phyloP scores from a whole-genome alignment of 2,797 vertebrate genomes.

The Rhynchotus rufescens region DNA sequence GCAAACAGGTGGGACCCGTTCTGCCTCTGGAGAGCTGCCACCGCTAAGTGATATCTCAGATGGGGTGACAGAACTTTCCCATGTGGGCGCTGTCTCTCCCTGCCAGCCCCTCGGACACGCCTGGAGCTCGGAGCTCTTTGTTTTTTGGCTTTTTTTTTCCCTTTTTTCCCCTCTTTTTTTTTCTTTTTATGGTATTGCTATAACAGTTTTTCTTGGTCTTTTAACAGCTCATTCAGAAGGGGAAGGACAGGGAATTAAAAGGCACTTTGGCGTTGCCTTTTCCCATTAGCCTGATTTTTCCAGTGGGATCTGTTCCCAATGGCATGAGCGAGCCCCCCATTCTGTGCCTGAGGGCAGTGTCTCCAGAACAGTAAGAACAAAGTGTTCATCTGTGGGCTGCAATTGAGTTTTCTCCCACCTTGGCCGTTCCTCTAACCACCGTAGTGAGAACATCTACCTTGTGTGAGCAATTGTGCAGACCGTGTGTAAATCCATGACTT shows the following conservation, averaged over 20 bases:
- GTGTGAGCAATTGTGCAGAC: background rate
- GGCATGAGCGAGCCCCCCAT: background rate
- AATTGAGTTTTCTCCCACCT: background rate
- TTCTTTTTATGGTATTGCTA: slow-evolving; percentile 78
- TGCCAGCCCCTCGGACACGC: slow-evolving; percentile 83
- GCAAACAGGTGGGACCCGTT: slow-evolving; percentile 86
- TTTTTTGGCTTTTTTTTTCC: slow-evolving; percentile 68
- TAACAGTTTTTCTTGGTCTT: slow-evolving; percentile 85
- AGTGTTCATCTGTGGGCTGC: background rate
- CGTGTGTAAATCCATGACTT: background rate
- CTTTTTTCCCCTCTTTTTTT: slow-evolving; percentile 23
- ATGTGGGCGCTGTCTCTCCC: slow-evolving; percentile 82
- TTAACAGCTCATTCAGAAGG: slow-evolving; percentile 85
- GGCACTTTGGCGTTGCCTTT: background rate
- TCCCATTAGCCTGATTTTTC: background rate
- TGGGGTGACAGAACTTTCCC: slow-evolving; percentile 84
- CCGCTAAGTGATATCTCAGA: slow-evolving; percentile 84
- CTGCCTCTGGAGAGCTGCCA: slow-evolving; percentile 85
- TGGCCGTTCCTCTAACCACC: accelerated
- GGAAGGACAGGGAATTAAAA: slow-evolving; percentile 63
- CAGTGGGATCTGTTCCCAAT: background rate
- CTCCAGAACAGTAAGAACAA: background rate
- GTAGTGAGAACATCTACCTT: background rate
- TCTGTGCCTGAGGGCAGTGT: background rate
- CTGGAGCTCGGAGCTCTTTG: slow-evolving; percentile 82